Evolutionary conservation across 1,140 invertebrate species (phyloP), one percentile per base, ranked within the genome.

Genomic region (Monochamus saltuarius): DNA sequence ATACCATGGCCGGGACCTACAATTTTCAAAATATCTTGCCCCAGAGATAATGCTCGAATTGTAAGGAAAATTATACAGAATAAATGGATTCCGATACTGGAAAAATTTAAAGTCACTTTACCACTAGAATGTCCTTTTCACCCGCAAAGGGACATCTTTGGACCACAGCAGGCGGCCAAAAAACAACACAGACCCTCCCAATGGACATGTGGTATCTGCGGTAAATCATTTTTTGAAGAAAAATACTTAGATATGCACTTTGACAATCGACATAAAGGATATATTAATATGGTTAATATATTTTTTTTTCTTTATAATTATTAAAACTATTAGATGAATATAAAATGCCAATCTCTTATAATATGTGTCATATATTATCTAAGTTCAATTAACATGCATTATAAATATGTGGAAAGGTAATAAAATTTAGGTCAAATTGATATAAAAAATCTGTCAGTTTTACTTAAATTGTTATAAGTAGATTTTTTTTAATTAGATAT

Each of bases 191-290:
- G 90, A 54, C 85, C 89, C 1, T 91, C 89, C 8, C 90, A 92
- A 74, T 96, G 93, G 93, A 90, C 88, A 1, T 97, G 95, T 75
- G 86, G 89, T 37, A 85, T 93, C 58, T 97, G 95, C 80, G 94
- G 94, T 53, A 94, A 96, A 79, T 90, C 89, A 35, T 97, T 97
- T 77, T 89, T 91, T 75, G 88, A 91, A 70, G 92, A 96, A 75
- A 85, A 88, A 75, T 89, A 89, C 77, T 80, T 97, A 61, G 94
- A 95, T 75, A 81, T 85, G 57, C 94, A 97, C 77, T 94, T 96
- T 81, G 91, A 94, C 79, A 89, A 89, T 77, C 85, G 90, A 68
- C 94, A 97, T 79, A 87, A 87, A 77, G 86, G 87, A 71, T 83
- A 89, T 74, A 87, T 95, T 61, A 93, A 92, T 78, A 88, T 89